phyloP scores from a whole-genome alignment of 2,888 invertebrate species.

The Rhingia campestris region DNA sequence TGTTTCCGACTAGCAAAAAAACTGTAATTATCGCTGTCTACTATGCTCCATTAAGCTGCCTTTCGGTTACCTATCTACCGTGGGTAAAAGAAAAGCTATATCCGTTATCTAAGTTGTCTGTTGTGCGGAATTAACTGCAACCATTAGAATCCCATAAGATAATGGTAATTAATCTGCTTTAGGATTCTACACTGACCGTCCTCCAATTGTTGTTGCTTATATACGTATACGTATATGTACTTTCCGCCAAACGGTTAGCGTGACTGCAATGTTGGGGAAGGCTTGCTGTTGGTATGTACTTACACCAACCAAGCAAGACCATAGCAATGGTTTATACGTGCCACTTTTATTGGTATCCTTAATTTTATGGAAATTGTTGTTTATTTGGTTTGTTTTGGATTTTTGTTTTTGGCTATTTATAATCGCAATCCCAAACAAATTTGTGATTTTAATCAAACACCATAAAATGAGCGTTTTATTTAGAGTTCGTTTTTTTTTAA shows the following conservation, averaged over 20 bases:
- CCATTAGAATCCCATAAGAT: conserved; percentile 37
- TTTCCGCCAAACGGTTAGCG: not conserved
- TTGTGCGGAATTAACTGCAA: conserved; percentile 42
- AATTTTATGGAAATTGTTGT: not conserved
- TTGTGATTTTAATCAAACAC: too few relatives aligned
- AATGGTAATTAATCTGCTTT: conserved; percentile 43
- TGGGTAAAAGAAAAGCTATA: not conserved
- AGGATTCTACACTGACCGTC: conserved; percentile 26
- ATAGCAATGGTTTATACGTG: conserved; percentile 1
- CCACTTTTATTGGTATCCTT: conserved; percentile 17
- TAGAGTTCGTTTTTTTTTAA: too few relatives aligned
- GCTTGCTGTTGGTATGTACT: conserved; percentile 3
- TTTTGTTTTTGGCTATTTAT: too few relatives aligned
- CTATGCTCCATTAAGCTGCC: conserved; percentile 31
- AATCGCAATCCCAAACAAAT: too few relatives aligned
- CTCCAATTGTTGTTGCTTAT: conserved; percentile 7
- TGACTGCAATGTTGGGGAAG: not conserved
- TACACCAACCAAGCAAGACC: not conserved
- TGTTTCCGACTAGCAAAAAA: conserved; percentile 9
- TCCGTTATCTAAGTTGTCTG: conserved; percentile 27
- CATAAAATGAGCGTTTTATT: too few relatives aligned
- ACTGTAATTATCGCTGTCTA: conserved; percentile 30
- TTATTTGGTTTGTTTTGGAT: not conserved
- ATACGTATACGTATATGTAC: not conserved
- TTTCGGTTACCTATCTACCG: not conserved